Evolutionary conservation across 2,797 vertebrate species (phyloP).

Genomic region (Fringilla coelebs): DNA sequence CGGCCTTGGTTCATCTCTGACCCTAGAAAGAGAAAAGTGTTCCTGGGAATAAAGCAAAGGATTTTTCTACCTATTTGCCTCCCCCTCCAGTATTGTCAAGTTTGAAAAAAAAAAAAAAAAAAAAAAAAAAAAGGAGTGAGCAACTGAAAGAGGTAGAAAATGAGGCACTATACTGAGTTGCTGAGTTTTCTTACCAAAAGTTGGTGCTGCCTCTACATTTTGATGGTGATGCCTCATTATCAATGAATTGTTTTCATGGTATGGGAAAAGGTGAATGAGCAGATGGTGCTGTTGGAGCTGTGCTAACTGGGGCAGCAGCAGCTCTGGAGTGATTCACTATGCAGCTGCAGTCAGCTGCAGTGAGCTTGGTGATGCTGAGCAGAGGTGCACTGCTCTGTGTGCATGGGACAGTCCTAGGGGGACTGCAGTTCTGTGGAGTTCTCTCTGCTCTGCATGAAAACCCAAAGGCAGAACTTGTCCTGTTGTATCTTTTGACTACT

Average conservation of each 20-base stretch:
- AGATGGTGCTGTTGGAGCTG: constrained; percentile 23
- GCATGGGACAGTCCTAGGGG: not conserved
- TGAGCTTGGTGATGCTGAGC: not conserved
- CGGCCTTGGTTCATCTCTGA: not conserved
- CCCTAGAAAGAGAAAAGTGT: not conserved
- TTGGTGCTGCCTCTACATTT: constrained; percentile 27
- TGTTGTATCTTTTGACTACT: not conserved
- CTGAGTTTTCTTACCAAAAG: not conserved
- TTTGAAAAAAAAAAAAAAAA: not conserved
- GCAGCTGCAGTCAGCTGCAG: not conserved
- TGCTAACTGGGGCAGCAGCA: not conserved
- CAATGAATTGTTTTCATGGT: constrained; percentile 22
- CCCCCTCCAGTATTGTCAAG: not conserved
- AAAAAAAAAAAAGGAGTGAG: not conserved
- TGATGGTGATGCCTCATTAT: constrained; percentile 10
- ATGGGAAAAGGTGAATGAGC: constrained; percentile 8
- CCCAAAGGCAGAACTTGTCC: not conserved
- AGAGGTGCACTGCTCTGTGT: not conserved
- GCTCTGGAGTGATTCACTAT: not conserved
- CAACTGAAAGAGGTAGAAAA: not conserved
- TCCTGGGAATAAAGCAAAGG: not conserved
- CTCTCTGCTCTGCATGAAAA: not conserved
- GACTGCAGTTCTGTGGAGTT: not conserved
- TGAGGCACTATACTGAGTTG: not conserved
- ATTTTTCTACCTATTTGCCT: not conserved